Percentiles rank a stretch among this genome's conserved stretches.
phyloP scores from a whole-genome alignment of 2,888 invertebrate species.

The Chydorus sphaericus region DNA sequence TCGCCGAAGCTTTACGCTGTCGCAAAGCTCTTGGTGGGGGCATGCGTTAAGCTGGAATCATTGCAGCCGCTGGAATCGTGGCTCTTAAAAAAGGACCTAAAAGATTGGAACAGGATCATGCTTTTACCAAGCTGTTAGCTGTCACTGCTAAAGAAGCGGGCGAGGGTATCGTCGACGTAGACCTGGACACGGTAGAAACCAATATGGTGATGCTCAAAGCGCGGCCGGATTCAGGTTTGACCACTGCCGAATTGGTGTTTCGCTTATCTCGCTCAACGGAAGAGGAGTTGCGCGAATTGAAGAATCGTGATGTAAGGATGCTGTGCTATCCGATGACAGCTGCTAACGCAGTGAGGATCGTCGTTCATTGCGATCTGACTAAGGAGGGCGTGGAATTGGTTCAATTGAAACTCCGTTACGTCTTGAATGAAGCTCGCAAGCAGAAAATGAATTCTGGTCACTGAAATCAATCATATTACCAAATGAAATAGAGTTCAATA shows the following conservation, averaged over 20 bases:
- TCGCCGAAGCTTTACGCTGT: constrained; percentile 55
- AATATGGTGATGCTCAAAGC: constrained; percentile 49
- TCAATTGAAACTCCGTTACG: constrained; percentile 51
- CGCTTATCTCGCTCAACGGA: constrained; percentile 34
- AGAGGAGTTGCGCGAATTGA: constrained; percentile 33
- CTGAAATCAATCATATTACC: too few relatives aligned
- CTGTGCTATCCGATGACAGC: constrained; percentile 43
- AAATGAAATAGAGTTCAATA: too few relatives aligned
- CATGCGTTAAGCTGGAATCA: constrained; percentile 79
- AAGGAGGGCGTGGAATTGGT: constrained; percentile 49
- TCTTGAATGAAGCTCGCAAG: constrained; percentile 40
- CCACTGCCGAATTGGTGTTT: constrained; percentile 37
- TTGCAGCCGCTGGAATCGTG: constrained; percentile 78
- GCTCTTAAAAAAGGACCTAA: constrained; percentile 59
- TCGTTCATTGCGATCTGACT: constrained; percentile 52
- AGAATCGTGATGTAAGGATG: constrained; percentile 36
- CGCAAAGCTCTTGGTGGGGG: constrained; percentile 86
- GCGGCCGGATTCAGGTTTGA: constrained; percentile 30
- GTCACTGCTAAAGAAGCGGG: constrained; percentile 32
- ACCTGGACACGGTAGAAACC: constrained; percentile 45
- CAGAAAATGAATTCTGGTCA: too few relatives aligned
- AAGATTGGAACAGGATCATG: constrained; percentile 57
- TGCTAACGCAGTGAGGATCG: constrained; percentile 47
- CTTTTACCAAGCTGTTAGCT: constrained; percentile 48
- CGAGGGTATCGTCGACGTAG: constrained; percentile 45